These are phyloP conservation scores for Pitangus sulphuratus DNA, from an alignment of 2,797 vertebrate genomes.

Conservation along the genomic window DNA sequence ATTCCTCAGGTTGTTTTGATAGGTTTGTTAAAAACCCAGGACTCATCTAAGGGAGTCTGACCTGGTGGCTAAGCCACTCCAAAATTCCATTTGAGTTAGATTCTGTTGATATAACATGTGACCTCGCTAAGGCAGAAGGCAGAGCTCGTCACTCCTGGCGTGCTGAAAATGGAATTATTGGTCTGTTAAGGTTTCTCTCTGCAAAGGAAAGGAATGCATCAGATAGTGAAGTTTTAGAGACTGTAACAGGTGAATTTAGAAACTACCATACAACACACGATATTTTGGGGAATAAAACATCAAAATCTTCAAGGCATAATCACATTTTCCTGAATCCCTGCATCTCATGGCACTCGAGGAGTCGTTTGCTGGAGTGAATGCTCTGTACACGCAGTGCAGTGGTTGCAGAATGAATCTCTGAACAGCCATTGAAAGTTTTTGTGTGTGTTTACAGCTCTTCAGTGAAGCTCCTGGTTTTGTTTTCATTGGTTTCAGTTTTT, in stretches of 20 bases:
- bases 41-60: conserved; percentile 3
- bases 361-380: not conserved
- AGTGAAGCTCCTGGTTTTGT: not conserved
- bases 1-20: not conserved
- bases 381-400: not conserved
- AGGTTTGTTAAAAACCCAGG: not conserved
- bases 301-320: not conserved
- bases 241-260: not conserved
- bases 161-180: conserved; percentile 14
- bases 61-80: conserved; percentile 13
- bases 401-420: not conserved
- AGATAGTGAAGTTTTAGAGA: not conserved
- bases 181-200: not conserved
- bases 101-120: conserved; percentile 35
- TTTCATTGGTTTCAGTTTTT: not conserved
- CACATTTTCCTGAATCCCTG: not conserved
- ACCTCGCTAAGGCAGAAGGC: conserved; percentile 29
- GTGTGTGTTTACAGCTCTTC: not conserved
- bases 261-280: not conserved
- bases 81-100: conserved; percentile 40
- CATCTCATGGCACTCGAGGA: not conserved
- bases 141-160: conserved; percentile 3
- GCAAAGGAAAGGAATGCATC: not conserved
- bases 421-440: not conserved
- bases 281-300: not conserved